Evolutionary conservation across 2,113 vertebrate species (phyloP).

Genomic region (Hassar affinis): DNA sequence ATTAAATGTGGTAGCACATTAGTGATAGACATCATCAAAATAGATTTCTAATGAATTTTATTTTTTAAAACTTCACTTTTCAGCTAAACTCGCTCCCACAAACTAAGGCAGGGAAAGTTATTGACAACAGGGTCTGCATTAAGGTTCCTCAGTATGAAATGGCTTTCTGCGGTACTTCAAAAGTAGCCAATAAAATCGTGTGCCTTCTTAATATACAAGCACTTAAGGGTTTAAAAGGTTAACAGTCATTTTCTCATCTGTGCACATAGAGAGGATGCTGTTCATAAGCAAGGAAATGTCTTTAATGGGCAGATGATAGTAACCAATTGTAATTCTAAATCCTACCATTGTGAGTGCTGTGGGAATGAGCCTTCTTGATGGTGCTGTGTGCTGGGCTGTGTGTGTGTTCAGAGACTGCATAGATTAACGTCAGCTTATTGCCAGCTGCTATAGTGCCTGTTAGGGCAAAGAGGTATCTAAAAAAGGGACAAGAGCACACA

Average conservation of each 20-base stretch:
- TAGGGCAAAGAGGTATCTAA: slow-evolving; percentile 52
- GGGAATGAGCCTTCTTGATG: slow-evolving; percentile 9
- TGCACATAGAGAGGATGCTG: slow-evolving; percentile 26
- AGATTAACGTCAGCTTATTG: slow-evolving; percentile 64
- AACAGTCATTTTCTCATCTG: slow-evolving; percentile 68
- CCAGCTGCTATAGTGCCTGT: slow-evolving; percentile 53
- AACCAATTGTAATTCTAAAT: not conserved
- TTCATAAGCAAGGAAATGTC: slow-evolving; percentile 36
- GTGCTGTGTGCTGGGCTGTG: slow-evolving; percentile 39
- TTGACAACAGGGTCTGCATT: not conserved
- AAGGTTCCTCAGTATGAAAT: slow-evolving; percentile 30
- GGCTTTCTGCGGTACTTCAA: slow-evolving; percentile 28
- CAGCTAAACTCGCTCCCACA: slow-evolving; percentile 13
- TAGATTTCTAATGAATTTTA: slow-evolving; percentile 23
- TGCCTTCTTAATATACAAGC: slow-evolving; percentile 54
- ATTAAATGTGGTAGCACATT: slow-evolving; percentile 58
- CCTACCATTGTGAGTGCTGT: slow-evolving; percentile 19
- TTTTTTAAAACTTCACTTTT: not conserved
- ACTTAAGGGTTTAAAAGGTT: slow-evolving; percentile 64
- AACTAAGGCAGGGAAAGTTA: not conserved
- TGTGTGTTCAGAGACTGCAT: slow-evolving; percentile 66
- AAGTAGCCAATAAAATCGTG: slow-evolving; percentile 31
- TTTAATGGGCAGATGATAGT: slow-evolving; percentile 35
- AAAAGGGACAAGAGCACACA: slow-evolving; percentile 63
- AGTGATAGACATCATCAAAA: slow-evolving; percentile 43